A percentile compares a stretch with the other conserved stretches of the same genome.
phyloP scores from a whole-genome alignment of 1,140 invertebrate genomes.

The Drosophila ananassae region DNA sequence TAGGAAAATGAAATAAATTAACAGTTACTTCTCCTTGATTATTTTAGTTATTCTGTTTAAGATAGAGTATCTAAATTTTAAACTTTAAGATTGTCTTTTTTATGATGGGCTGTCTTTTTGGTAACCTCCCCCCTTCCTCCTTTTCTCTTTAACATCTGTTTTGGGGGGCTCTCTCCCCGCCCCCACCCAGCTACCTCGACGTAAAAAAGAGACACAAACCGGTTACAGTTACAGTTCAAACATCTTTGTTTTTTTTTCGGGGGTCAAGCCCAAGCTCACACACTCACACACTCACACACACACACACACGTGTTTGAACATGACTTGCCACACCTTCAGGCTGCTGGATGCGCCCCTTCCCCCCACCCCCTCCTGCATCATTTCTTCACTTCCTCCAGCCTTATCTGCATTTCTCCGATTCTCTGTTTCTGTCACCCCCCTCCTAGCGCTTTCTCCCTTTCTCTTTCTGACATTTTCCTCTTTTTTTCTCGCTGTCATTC shows the following conservation, averaged over 20 bases:
- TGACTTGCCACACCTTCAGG: constrained; percentile 53
- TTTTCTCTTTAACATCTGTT: not conserved
- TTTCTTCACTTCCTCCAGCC: not conserved
- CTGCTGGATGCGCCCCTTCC: not conserved
- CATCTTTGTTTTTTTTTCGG: constrained; percentile 59
- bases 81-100: not conserved
- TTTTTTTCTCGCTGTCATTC: constrained; percentile 47
- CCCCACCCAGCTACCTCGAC: constrained; percentile 5
- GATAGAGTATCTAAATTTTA: no score
- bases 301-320: not conserved
- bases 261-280: constrained; percentile 55
- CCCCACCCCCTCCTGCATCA: not conserved
- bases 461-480: constrained; percentile 20
- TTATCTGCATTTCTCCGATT: not conserved
- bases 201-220: constrained; percentile 48
- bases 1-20: no score
- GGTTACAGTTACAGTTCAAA: constrained; percentile 71
- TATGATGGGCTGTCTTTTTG: constrained; percentile 16
- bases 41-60: no score
- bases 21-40: no score
- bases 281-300: not conserved
- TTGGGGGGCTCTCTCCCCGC: not conserved
- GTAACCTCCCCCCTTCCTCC: not conserved
- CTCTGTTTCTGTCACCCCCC: constrained; percentile 9
- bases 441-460: constrained; percentile 19